Percentiles rank a stretch among this genome's conserved stretches.
Conservation (phyloP, 2,113 vertebrate species). For the Pycnonotus jocosus region DNA sequence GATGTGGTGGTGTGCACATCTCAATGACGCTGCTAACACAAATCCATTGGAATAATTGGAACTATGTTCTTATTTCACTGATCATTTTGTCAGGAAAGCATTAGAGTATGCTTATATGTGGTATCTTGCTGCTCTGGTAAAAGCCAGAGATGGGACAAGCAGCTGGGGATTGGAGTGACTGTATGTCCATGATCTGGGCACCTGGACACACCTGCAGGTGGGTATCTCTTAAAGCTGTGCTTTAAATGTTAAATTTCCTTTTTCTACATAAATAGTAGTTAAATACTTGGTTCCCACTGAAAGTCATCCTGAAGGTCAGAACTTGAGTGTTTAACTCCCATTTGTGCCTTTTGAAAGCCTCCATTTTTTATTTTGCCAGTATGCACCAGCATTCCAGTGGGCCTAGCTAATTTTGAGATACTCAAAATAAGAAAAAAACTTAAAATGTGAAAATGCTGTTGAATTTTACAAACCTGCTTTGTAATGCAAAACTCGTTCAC, state of each 20-base stretch:
- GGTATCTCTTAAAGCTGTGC: neutral
- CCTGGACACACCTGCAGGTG: neutral
- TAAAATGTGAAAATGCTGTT: neutral
- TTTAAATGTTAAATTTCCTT: neutral
- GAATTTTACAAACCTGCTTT: slow-evolving; percentile 9
- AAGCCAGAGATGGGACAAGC: neutral
- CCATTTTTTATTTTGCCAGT: neutral
- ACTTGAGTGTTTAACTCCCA: neutral
- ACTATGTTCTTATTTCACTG: neutral
- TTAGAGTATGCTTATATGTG: neutral
- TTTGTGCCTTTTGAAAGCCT: neutral
- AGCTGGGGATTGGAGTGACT: neutral
- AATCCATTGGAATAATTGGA: neutral
- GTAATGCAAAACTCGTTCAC: slow-evolving; percentile 19
- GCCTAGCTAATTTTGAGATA: neutral
- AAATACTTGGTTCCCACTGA: neutral
- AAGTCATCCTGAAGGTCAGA: neutral
- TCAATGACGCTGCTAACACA: neutral
- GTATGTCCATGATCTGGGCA: neutral
- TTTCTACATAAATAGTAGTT: neutral
- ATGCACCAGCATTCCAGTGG: neutral
- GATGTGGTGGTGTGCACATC: neutral
- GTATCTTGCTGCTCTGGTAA: neutral
- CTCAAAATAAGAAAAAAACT: neutral
- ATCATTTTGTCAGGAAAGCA: neutral